These are phyloP conservation scores for Prochilodus magdalenae DNA, from an alignment of 2,113 vertebrate species.

Conservation along the genomic window DNA sequence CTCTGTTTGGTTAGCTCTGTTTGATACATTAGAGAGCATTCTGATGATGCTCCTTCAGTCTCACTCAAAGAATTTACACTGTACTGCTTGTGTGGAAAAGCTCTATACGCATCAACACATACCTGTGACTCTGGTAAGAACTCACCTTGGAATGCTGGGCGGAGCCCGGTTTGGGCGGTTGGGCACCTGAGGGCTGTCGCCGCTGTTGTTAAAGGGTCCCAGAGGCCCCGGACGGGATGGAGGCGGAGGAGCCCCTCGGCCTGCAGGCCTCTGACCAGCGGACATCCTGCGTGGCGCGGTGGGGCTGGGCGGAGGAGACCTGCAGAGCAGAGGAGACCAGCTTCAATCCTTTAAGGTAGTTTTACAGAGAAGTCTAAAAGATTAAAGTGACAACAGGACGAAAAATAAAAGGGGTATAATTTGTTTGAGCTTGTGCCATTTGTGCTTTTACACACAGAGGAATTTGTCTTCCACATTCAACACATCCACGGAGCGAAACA, in stretches of 20 bases:
- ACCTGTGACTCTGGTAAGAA: not conserved
- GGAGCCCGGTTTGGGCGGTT: constrained; percentile 90
- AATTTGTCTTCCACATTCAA: too few species aligned
- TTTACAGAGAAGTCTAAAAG: not conserved
- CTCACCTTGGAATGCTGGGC: constrained; percentile 93
- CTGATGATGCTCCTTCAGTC: too few species aligned
- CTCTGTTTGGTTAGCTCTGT: too few species aligned
- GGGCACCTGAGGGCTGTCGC: constrained; percentile 89
- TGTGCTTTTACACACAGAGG: too few species aligned
- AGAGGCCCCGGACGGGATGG: constrained; percentile 87
- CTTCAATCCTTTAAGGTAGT: not conserved
- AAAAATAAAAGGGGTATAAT: too few species aligned
- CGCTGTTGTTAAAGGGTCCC: constrained; percentile 83
- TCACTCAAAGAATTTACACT: too few species aligned
- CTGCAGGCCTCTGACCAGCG: constrained; percentile 80
- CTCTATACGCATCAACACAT: not conserved
- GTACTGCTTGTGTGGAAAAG: too few species aligned
- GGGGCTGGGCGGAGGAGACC: constrained; percentile 87
- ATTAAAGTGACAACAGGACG: not conserved
- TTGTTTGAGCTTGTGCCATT: too few species aligned
- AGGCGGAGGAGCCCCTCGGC: constrained; percentile 83
- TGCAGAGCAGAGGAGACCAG: constrained; percentile 53
- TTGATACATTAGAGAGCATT: too few species aligned
- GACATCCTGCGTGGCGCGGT: constrained; percentile 86
- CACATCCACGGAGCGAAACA: too few species aligned